Evolutionary conservation across 92 coral and sea anemone species (phyloP).

Genomic region (Palythoa grandis): DNA sequence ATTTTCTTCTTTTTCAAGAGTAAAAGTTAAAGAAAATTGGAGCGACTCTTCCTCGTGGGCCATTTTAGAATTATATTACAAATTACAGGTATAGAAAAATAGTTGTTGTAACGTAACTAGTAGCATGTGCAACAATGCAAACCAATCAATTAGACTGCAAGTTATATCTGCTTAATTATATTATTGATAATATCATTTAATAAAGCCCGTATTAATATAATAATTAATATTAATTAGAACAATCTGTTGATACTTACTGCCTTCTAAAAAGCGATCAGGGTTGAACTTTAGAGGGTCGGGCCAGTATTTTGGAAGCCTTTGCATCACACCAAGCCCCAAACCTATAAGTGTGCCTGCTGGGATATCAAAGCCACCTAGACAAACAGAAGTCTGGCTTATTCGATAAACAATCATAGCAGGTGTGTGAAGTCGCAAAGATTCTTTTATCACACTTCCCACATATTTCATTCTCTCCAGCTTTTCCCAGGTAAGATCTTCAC

Average conservation of each 20-base stretch:
- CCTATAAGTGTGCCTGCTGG: constrained; percentile 64
- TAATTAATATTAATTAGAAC: no score
- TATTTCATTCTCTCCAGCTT: constrained; percentile 70
- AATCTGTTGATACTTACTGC: constrained; percentile 26
- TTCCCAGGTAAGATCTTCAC: constrained; percentile 46
- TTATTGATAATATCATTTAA: no score
- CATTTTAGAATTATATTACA: no score
- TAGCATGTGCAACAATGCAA: no score
- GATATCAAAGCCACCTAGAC: constrained; percentile 62
- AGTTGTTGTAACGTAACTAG: no score
- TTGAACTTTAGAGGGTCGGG: constrained; percentile 66
- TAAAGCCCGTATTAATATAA: no score
- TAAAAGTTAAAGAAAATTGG: background rate
- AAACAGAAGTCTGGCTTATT: constrained; percentile 45
- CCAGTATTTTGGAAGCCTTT: constrained; percentile 67
- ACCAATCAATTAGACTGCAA: no score
- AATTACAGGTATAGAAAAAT: no score
- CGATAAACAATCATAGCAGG: constrained; percentile 52
- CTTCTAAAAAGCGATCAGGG: constrained; percentile 66
- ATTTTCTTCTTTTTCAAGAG: background rate
- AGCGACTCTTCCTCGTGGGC: no score
- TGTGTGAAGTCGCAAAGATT: constrained; percentile 67
- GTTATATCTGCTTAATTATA: no score
- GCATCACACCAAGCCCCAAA: constrained; percentile 55
- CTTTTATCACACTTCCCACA: constrained; percentile 69